phyloP scores from a whole-genome alignment of 1,140 invertebrate species.

The Papilio machaon region DNA sequence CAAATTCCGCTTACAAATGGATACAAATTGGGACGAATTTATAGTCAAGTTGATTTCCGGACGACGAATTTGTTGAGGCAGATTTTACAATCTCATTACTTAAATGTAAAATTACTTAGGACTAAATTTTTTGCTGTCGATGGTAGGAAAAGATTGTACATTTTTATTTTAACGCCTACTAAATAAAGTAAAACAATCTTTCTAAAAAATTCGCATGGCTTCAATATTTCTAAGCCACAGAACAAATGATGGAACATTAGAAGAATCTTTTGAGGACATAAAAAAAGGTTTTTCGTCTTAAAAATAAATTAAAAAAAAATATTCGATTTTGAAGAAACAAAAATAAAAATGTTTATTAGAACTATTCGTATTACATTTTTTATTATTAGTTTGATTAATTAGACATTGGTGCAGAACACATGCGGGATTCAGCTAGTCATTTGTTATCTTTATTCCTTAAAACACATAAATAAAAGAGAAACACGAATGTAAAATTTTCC shows the following conservation, averaged over 20 bases:
- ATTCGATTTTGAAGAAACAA: no score
- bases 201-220: not conserved
- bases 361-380: no score
- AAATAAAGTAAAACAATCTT: not conserved
- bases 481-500: slow-evolving; percentile 2
- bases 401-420: no score
- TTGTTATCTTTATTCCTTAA: not conserved
- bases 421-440: no score
- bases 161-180: not conserved
- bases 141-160: not conserved
- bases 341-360: no score
- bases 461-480: not conserved
- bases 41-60: slow-evolving; percentile 36
- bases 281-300: not conserved
- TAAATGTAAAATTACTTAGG: slow-evolving; percentile 27
- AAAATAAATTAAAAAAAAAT: no score
- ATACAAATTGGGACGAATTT: slow-evolving; percentile 32
- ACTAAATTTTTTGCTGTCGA: not conserved
- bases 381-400: no score
- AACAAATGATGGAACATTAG: not conserved
- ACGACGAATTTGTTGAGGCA: slow-evolving; percentile 28
- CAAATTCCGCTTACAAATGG: slow-evolving; percentile 36
- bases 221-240: not conserved
- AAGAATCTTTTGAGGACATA: not conserved
- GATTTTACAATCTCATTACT: slow-evolving; percentile 28